Base-by-base conservation (phyloP, 2,888 invertebrate species). In the Julus scandinavius region DNA sequence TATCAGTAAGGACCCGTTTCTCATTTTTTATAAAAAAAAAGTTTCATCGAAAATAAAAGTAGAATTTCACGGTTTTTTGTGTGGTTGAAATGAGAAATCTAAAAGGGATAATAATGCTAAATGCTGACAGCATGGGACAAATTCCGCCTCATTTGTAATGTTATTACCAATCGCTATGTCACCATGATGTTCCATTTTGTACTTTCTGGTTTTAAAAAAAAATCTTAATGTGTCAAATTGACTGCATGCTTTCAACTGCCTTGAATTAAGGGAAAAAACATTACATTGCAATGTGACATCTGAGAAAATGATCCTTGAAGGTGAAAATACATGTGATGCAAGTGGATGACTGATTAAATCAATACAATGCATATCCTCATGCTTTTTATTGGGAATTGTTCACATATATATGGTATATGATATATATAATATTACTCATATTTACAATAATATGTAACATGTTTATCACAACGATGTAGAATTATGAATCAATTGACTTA, bases 231-330 rank as follows among this genome's bases (percentile, higher is more conserved):
- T 17, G 58, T 58, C 58, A 58, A 58, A 58, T 58, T 58, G 58
- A 58, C 13, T 17, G 58, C 58, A 58, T 58, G 58, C 58, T 17
- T 58, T 17, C 58, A 17, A 58, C 17, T 58, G 58, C 17, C 58
- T 58, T 58, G 13, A 58, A 58, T 58, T 58, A 17, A 17, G 50
- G 50, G 7, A 58, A 58, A 58, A 58, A 58, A 15, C 13, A 5
- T 17, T 17, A 13, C 58, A 58, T 58, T 58, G 2, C 58, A 58
- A 58, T 58, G 58, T 58, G 58, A 58, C 58, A 58, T 58, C 17
- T 58, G 58, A 58, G 58, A 58, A 58, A 58, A 58, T 58, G 13
- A 58, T 58, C 58, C 58, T 58, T 58, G 58, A 58, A 58, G 58
- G 58, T 58, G 17, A 58, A 58, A 58, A 58, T 58, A 17, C 58